Evolutionary conservation across 2,888 invertebrate species (phyloP).

Genomic region (Acanthosepion pharaonis): DNA sequence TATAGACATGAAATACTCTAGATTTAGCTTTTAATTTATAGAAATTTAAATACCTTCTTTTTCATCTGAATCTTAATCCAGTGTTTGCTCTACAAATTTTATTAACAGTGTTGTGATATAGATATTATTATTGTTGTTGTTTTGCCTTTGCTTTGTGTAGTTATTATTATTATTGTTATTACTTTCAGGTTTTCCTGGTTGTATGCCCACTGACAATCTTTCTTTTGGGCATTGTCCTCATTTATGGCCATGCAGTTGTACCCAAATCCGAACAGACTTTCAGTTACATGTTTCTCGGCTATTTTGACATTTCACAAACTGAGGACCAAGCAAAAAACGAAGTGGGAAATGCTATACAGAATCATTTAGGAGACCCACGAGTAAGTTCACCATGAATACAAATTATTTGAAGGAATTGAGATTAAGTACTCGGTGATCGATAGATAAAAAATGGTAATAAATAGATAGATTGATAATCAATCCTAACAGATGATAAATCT

Average conservation of each 20-base stretch:
- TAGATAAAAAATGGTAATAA: too few relatives aligned
- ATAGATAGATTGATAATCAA: too few relatives aligned
- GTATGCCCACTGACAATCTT: constrained; percentile 60
- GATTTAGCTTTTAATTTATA: too few relatives aligned
- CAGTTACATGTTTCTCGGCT: constrained; percentile 42
- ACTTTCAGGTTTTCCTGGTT: constrained; percentile 60
- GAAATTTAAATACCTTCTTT: too few relatives aligned
- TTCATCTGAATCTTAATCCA: too few relatives aligned
- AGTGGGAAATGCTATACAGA: constrained; percentile 39
- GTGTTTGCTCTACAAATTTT: background rate
- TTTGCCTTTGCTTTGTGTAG: background rate
- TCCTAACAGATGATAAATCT: too few relatives aligned
- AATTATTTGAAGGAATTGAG: too few relatives aligned
- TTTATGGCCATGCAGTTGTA: constrained; percentile 63
- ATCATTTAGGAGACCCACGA: constrained; percentile 34
- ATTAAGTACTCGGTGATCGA: too few relatives aligned
- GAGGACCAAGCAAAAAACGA: constrained; percentile 34
- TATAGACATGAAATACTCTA: too few relatives aligned
- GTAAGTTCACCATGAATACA: background rate
- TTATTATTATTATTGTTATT: background rate
- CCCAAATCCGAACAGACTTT: constrained; percentile 51
- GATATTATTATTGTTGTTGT: background rate
- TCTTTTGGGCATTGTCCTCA: constrained; percentile 58
- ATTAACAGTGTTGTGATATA: background rate
- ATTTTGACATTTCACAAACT: constrained; percentile 1